Conservation (phyloP, 2,113 vertebrate species). For the Pelecanoides urinatrix region DNA sequence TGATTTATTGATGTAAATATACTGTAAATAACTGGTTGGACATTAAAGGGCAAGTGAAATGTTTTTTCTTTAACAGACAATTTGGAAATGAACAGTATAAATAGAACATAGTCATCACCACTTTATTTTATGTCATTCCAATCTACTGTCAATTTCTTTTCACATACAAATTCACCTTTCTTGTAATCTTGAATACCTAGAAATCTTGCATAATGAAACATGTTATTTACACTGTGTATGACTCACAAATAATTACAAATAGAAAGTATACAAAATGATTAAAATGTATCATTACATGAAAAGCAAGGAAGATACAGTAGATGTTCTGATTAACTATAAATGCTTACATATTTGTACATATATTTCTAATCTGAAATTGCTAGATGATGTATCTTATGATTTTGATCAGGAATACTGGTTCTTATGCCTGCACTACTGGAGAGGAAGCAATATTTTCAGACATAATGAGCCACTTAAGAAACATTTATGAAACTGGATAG, state of each 20-base stretch:
- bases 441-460: conserved; percentile 54
- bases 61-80: conserved; percentile 51
- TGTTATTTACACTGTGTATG: conserved; percentile 70
- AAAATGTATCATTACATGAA: conserved; percentile 44
- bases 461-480: conserved; percentile 47
- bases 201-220: conserved; percentile 66
- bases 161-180: conserved; percentile 67
- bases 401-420: conserved; percentile 36
- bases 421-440: conserved; percentile 27
- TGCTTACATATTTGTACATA: conserved; percentile 52
- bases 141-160: conserved; percentile 56
- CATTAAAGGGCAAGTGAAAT: conserved; percentile 68
- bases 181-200: conserved; percentile 53
- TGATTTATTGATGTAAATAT: conserved; percentile 80
- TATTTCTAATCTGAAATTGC: conserved; percentile 55
- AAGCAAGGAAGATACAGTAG: conserved; percentile 40
- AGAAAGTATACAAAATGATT: conserved; percentile 57
- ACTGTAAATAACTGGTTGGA: conserved; percentile 63
- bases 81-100: conserved; percentile 66
- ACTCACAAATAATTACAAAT: conserved; percentile 61
- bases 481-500: conserved; percentile 46
- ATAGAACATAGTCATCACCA: conserved; percentile 64
- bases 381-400: conserved; percentile 32
- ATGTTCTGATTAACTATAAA: conserved; percentile 40
- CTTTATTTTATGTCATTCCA: conserved; percentile 61